These are phyloP conservation scores for Bilobella aurantiaca DNA, from an alignment of 1,140 invertebrate genomes.

Conservation along the genomic window DNA sequence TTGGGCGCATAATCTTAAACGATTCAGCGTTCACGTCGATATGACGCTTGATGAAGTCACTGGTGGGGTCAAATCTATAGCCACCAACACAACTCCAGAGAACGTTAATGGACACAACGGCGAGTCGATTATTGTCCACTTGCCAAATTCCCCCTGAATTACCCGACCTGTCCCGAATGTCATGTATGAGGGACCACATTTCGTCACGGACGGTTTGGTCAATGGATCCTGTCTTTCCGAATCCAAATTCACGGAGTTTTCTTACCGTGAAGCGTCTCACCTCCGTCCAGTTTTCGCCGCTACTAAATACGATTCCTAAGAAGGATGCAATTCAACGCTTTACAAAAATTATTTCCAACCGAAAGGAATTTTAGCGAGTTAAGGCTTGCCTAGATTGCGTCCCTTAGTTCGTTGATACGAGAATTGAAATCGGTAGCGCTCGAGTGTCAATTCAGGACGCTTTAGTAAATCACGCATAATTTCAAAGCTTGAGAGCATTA, in stretches of 20 bases:
- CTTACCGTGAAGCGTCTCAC: constrained; percentile 18
- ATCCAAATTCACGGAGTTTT: constrained; percentile 16
- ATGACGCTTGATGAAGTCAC: constrained; percentile 25
- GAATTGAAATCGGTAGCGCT: neutral
- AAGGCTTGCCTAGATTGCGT: neutral
- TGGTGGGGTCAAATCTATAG: constrained; percentile 45
- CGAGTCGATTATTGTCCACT: constrained; percentile 3
- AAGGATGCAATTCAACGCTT: too few species aligned
- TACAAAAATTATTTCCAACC: too few species aligned
- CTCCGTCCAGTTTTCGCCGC: constrained; percentile 13
- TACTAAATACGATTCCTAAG: constrained; percentile 11
- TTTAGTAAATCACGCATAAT: neutral
- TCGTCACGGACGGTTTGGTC: constrained; percentile 6
- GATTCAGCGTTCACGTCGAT: constrained; percentile 8
- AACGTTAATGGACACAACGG: constrained; percentile 39
- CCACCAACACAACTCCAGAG: constrained; percentile 78
- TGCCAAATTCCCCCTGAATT: neutral
- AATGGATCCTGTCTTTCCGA: constrained; percentile 36
- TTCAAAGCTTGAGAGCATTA: neutral
- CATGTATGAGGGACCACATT: neutral
- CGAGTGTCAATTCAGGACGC: neutral
- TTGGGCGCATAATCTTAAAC: constrained; percentile 1
- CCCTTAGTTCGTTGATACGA: too few species aligned
- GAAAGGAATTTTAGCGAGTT: too few species aligned
- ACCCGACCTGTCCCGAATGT: neutral